These are phyloP conservation scores for Odocoileus hemionus DNA, from an alignment of 2,113 vertebrate genomes.

Conservation along the genomic window DNA sequence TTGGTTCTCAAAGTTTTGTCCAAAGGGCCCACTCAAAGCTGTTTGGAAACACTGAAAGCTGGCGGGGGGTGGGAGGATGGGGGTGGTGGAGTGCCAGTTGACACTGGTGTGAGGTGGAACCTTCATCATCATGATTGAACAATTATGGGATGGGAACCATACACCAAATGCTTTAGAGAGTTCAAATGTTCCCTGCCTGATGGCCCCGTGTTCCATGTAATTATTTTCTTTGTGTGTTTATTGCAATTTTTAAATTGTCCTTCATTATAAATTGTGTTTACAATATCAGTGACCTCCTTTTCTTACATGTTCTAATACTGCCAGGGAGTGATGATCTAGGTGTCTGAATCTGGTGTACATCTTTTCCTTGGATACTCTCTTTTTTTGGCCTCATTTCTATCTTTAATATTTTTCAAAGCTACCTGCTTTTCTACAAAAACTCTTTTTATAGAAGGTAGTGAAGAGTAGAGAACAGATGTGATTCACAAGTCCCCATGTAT, in stretches of 20 bases:
- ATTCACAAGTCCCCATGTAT: background rate
- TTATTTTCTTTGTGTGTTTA: constrained; percentile 60
- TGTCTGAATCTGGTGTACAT: background rate
- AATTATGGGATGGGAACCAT: constrained; percentile 38
- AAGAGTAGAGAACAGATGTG: background rate
- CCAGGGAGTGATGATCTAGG: background rate
- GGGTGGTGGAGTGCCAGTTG: background rate
- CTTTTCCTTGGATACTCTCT: background rate
- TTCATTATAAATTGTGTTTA: constrained; percentile 46
- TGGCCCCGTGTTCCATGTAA: background rate
- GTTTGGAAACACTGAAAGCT: constrained; percentile 50
- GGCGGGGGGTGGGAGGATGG: background rate
- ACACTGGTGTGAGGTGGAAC: background rate
- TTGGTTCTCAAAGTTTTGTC: background rate
- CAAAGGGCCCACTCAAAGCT: background rate
- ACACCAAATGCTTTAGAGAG: constrained; percentile 29
- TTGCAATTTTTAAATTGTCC: constrained; percentile 45
- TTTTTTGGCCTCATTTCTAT: background rate
- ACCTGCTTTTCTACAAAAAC: constrained; percentile 2
- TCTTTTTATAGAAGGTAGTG: background rate
- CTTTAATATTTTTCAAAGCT: background rate
- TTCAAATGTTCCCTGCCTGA: constrained; percentile 46
- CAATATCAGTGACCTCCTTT: constrained; percentile 17
- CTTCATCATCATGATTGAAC: background rate
- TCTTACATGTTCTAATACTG: background rate